phyloP scores from a whole-genome alignment of 2,888 invertebrate genomes.

The Rapana venosa region DNA sequence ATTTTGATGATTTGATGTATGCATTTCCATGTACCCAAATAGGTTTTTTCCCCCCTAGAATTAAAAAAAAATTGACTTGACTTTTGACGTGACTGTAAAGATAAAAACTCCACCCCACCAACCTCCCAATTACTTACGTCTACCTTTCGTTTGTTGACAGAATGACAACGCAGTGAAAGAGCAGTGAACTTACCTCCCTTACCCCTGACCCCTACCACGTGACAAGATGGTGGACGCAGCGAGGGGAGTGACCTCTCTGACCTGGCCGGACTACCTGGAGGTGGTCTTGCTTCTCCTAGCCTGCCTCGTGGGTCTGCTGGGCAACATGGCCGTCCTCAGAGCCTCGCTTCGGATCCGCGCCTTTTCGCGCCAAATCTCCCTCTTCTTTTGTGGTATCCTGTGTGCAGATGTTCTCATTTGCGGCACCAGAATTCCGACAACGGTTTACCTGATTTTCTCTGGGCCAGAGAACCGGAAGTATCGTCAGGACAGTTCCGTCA shows the following conservation, averaged over 20 bases:
- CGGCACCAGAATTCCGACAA: conserved; percentile 8
- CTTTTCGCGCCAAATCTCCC: conserved; percentile 28
- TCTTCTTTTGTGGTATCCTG: conserved; percentile 27
- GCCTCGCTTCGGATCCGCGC: conserved; percentile 29
- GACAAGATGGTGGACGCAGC: background rate
- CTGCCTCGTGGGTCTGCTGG: conserved; percentile 21
- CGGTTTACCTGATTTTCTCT: conserved; percentile 21
- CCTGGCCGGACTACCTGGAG: conserved; percentile 28
- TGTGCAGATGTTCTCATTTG: conserved; percentile 34
- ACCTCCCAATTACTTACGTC: background rate
- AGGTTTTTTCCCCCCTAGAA: no score
- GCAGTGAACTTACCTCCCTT: background rate
- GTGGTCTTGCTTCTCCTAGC: background rate
- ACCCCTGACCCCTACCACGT: conserved; percentile 16
- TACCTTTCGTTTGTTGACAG: background rate
- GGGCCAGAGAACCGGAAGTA: background rate
- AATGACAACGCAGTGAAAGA: background rate
- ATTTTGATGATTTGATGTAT: no score
- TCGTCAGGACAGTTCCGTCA: background rate
- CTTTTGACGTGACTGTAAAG: background rate
- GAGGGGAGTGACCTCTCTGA: background rate
- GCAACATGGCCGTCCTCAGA: conserved; percentile 31
- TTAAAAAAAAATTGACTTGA: no score
- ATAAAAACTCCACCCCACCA: background rate
- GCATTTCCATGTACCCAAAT: no score